phyloP scores from a whole-genome alignment of 2,888 invertebrate genomes.

The Crematogaster levior region DNA sequence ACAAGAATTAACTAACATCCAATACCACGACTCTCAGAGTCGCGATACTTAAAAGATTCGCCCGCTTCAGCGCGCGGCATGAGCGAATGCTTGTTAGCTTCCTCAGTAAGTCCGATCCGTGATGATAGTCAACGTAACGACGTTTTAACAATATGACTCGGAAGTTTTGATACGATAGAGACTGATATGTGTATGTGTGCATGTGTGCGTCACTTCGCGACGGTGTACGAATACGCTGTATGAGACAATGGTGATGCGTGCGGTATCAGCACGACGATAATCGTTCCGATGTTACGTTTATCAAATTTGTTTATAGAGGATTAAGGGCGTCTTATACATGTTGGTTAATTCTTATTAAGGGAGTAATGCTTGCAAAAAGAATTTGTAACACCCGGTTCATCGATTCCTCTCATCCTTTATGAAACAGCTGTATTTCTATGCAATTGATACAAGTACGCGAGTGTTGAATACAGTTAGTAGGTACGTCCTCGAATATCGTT shows the following conservation, averaged over 20 bases:
- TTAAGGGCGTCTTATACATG: background rate
- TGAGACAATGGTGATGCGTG: slow-evolving; percentile 68
- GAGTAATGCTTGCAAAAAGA: background rate
- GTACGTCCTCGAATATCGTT: background rate
- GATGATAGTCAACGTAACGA: slow-evolving; percentile 47
- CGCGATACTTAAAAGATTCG: slow-evolving; percentile 82
- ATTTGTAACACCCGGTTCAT: background rate
- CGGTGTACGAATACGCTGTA: slow-evolving; percentile 1
- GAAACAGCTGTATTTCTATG: background rate
- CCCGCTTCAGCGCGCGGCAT: slow-evolving; percentile 80
- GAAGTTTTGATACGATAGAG: slow-evolving; percentile 55
- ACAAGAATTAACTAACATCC: slow-evolving; percentile 82
- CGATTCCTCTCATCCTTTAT: background rate
- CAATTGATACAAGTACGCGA: background rate
- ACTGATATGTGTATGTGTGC: slow-evolving; percentile 49
- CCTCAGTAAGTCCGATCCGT: slow-evolving; percentile 81
- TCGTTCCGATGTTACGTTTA: background rate
- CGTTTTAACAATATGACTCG: slow-evolving; percentile 45
- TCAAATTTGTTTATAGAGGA: slow-evolving; percentile 14
- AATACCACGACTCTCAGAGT: slow-evolving; percentile 81
- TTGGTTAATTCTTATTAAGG: slow-evolving; percentile 4
- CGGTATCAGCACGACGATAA: slow-evolving; percentile 19
- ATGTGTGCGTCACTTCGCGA: slow-evolving; percentile 20
- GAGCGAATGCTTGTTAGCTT: slow-evolving; percentile 81
- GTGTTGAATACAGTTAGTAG: background rate